Evolutionary conservation across 92 coral and sea anemone species (phyloP), one percentile per base, ranked within the genome.

Genomic region (Isaurus tuberculatus): DNA sequence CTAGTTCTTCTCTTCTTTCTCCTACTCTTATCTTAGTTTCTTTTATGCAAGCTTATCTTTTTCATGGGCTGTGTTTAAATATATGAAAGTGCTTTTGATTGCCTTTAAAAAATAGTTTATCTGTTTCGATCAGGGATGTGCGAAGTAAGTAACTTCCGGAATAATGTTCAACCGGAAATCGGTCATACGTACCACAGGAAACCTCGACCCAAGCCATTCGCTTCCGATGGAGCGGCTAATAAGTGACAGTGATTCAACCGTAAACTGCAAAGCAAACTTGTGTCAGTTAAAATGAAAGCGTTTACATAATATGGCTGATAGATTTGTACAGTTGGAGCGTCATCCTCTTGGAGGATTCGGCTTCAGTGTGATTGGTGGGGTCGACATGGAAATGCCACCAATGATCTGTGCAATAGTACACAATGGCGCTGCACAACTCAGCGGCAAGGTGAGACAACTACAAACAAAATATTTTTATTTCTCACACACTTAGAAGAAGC

Each of bases 361-460:
- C 8, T 94, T 97, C 65, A 97, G 99, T 89, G 97, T 97, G 32
- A 97, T 97, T 70, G 99, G 99, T 43, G 99, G 99, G 61, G 93
- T 97, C 0, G 98, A 97, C 49, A 97, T 98, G 0, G 98, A 94
- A 75, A 80, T 97, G n/a, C 99, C 99, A 11, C 99, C 99, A 10
- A 97, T 97, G 99, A 91, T 97, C 30, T 92, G 99, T 89, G 99
- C 99, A 9, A 68, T 97, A 19, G 99, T 97, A 17, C 98, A 97
- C 44, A 92, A 97, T 85, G 99, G 99, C 20, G 89, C 99, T 64
- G 99, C 99, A 31, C 97, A 94, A 67, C 86, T 97, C 27, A 94
- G 92, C 64, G 98, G 98, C 30, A 92, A 84, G 94, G 99, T 97
- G 68, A 84, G 53, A 19, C 25, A 26, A 22, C 63, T 19, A 55